These are phyloP conservation scores for Macrotis lagotis DNA, from an alignment of 2,113 vertebrate genomes.

Conservation along the genomic window DNA sequence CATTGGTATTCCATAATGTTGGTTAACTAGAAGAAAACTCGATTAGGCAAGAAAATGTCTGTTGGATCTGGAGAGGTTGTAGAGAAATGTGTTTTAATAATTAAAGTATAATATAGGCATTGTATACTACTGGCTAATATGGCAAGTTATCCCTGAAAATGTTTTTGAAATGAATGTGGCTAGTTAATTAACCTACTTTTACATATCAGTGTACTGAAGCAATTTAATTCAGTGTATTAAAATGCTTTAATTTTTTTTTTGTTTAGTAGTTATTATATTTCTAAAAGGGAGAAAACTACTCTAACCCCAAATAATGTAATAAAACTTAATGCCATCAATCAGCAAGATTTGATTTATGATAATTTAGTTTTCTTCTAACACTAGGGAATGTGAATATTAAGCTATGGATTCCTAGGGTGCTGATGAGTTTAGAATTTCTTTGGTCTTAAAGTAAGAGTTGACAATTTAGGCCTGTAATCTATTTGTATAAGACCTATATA, in stretches of 20 bases:
- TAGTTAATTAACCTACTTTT: background rate
- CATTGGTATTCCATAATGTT: background rate
- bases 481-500: background rate
- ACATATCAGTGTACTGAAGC: background rate
- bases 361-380: conserved; percentile 14
- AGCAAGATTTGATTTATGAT: conserved; percentile 47
- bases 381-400: conserved; percentile 25
- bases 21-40: background rate
- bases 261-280: conserved; percentile 29
- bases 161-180: background rate
- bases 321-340: background rate
- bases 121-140: background rate
- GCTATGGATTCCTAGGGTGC: background rate
- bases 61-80: background rate
- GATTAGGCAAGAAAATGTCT: background rate
- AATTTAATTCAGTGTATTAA: background rate
- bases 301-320: conserved; percentile 37
- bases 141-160: background rate
- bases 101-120: background rate
- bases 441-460: conserved; percentile 23
- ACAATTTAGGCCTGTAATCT: background rate
- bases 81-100: conserved; percentile 48
- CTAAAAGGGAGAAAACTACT: conserved; percentile 35
- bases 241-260: conserved; percentile 20
- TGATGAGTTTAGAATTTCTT: conserved; percentile 14